Evolutionary conservation across 2,888 invertebrate species (phyloP).

Genomic region (Dynastes tityus): DNA sequence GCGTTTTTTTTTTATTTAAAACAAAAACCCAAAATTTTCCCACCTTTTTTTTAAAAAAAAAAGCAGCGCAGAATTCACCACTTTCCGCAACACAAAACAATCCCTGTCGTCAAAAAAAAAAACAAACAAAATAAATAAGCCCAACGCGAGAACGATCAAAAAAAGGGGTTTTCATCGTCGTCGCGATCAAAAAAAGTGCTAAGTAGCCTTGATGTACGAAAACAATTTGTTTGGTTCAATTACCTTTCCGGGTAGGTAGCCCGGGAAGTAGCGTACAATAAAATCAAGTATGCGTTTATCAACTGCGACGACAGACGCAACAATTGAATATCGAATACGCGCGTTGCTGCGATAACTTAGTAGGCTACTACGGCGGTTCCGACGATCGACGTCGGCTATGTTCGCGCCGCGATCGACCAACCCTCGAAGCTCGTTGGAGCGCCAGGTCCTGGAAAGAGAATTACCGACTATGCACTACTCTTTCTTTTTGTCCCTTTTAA

Average conservation of each 20-base stretch:
- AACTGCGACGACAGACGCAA: conserved; percentile 7
- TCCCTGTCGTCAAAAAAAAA: conserved; percentile 6
- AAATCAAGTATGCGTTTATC: conserved; percentile 4
- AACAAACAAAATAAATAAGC: neutral
- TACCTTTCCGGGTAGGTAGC: neutral
- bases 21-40: too few relatives aligned
- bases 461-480: conserved; percentile 3
- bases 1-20: neutral
- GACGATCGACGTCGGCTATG: conserved; percentile 18
- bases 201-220: conserved; percentile 9
- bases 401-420: conserved; percentile 19
- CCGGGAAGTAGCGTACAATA: neutral
- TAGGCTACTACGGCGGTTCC: conserved; percentile 25
- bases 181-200: conserved; percentile 5
- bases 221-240: conserved; percentile 7
- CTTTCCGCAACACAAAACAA: neutral
- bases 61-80: conserved; percentile 10
- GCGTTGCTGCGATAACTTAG: conserved; percentile 13
- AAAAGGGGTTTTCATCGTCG: conserved; percentile 13
- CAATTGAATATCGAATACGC: conserved; percentile 35
- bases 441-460: conserved; percentile 9
- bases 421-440: conserved; percentile 13
- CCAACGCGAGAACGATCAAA: neutral
- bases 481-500: conserved; percentile 12
- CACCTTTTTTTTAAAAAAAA: conserved; percentile 1